Evolutionary conservation across 1,140 invertebrate genomes (phyloP), one percentile per base, ranked within the genome.

Genomic region (Nomia melanderi): DNA sequence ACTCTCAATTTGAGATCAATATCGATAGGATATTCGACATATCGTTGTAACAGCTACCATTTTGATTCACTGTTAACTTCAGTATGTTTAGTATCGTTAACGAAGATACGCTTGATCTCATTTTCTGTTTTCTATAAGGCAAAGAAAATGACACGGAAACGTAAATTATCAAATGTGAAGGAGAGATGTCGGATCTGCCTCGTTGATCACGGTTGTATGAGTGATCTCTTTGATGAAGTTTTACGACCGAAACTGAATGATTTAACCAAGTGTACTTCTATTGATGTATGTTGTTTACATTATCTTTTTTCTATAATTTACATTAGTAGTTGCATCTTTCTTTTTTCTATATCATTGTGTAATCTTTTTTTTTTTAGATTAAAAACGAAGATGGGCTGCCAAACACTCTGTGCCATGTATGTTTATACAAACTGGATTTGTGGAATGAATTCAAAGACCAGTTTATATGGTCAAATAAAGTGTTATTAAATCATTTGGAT

Each of bases 401-500:
- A 1, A 82, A 65, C 39, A 88, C 86, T 1, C 81, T 92, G 8
- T 92, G 91, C 66, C 89, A 92, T 41, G 77, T 88, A 33, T 92
- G 91, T 64, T 73, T 92, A 8, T 92, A 92, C 57, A 92, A 92
- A 62, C 63, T 92, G 47, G 82, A 92, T 36, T 88, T 90, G 87
- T 92, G 91, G 90, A 82, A 50, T 47, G 89, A 92, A 44, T 92
- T 92, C 41, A 92, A 91, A 41, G 66, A 86, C 41, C 87, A 85
- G 67, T 91, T 92, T 65, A 59, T 91, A 23, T 71, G 86, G 12
- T 88, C 88, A 2, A 88, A 91, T 62, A 75, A 88, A 44, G 80
- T 86, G 2, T 67, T 92, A 12, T 17, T 87, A 29, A 83, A 83
- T n/a, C 87, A 90, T 23, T 79, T 91, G 17, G 86, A 87, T n/a